Percentiles rank a stretch among this genome's conserved stretches.
Evolutionary conservation across 2,113 vertebrate genomes (phyloP).

Genomic region (Leptobrachium leishanense): DNA sequence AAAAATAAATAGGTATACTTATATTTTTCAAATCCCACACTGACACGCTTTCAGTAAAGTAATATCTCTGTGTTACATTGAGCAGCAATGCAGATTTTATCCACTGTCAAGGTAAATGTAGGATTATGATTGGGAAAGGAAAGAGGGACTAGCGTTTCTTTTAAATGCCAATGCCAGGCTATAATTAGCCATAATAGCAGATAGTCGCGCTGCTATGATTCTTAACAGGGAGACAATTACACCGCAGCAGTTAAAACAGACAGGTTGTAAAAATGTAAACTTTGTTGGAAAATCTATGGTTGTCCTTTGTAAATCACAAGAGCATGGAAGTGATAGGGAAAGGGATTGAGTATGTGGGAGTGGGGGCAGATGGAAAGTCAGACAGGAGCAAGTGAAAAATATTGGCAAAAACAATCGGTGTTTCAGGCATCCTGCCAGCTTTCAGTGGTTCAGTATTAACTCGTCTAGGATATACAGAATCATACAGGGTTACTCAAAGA

Average conservation of each 20-base stretch:
- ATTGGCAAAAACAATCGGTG: background rate
- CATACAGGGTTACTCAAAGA: too few relatives aligned
- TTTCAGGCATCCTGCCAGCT: background rate
- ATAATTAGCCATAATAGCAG: constrained; percentile 75
- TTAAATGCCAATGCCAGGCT: constrained; percentile 66
- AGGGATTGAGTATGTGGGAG: background rate
- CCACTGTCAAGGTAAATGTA: constrained; percentile 39
- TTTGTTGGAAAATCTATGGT: constrained; percentile 67
- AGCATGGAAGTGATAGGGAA: background rate
- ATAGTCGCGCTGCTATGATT: constrained; percentile 74
- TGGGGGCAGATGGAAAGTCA: background rate
- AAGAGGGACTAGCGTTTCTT: constrained; percentile 58
- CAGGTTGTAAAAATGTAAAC: constrained; percentile 75
- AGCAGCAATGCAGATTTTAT: background rate
- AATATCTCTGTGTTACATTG: background rate
- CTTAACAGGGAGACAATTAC: constrained; percentile 78
- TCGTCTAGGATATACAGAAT: background rate
- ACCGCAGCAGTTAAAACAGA: constrained; percentile 67
- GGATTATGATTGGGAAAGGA: constrained; percentile 51
- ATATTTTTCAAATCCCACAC: background rate
- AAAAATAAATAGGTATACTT: background rate
- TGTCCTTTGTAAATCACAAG: constrained; percentile 12
- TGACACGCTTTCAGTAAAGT: background rate
- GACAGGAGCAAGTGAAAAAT: constrained; percentile 2
- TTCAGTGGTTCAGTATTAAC: constrained; percentile 4